phyloP scores from a whole-genome alignment of 1,140 invertebrate genomes.

The Lamellibrachia luymesi region DNA sequence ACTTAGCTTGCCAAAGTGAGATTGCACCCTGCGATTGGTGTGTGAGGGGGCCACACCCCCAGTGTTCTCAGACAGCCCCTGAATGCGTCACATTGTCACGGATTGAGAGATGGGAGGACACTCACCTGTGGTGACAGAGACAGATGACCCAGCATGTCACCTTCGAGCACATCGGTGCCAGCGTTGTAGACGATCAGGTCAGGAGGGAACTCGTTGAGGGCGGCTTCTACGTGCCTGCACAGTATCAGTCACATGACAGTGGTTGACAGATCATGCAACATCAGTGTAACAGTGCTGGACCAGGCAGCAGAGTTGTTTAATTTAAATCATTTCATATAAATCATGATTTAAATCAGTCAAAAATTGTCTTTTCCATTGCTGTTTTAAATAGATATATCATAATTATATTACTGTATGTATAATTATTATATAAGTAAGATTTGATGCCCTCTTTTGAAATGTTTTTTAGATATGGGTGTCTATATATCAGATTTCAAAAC shows the following conservation, averaged over 20 bases:
- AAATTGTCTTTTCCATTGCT: too few species aligned
- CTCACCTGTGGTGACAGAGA: conserved; percentile 66
- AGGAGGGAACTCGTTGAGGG: conserved; percentile 72
- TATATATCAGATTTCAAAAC: too few species aligned
- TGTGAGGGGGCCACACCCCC: not conserved
- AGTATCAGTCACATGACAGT: conserved; percentile 21
- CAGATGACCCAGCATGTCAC: conserved; percentile 74
- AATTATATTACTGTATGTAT: too few species aligned
- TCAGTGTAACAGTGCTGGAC: too few species aligned
- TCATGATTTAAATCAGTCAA: too few species aligned
- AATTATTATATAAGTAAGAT: too few species aligned
- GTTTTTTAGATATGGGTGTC: too few species aligned
- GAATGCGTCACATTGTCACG: not conserved
- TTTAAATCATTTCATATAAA: too few species aligned
- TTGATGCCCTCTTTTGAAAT: too few species aligned
- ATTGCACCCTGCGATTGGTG: not conserved
- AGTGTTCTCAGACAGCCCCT: not conserved
- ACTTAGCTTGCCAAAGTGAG: not conserved
- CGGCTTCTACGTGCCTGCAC: conserved; percentile 62
- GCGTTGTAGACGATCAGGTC: conserved; percentile 85
- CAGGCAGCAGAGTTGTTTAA: too few species aligned
- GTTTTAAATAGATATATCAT: too few species aligned
- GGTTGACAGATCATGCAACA: too few species aligned
- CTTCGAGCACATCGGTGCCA: conserved; percentile 78
- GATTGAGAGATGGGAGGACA: not conserved